Conservation (phyloP, 1,140 invertebrate genomes). For the Brachionus sp. region DNA sequence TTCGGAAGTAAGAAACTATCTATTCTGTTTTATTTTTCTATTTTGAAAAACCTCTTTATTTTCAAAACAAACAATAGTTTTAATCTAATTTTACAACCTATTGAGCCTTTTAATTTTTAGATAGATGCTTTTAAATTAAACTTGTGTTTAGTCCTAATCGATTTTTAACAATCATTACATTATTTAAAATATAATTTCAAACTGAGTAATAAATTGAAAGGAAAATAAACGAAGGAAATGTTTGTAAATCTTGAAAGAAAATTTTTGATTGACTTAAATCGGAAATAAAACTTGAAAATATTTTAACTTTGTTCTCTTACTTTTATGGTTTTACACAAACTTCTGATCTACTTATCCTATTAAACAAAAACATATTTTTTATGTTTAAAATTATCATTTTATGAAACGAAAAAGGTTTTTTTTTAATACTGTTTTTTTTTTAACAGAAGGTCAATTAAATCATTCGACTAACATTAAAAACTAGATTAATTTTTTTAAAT, state of each 20-base stretch:
- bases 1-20: background rate
- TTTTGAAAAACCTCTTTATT: background rate
- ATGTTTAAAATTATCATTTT: too few species aligned
- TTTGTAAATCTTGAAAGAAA: background rate
- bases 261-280: background rate
- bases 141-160: background rate
- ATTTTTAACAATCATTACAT: background rate
- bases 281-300: background rate
- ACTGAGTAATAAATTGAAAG: background rate
- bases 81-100: constrained; percentile 31
- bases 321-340: too few species aligned
- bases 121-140: background rate
- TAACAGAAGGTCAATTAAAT: too few species aligned
- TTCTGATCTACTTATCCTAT: too few species aligned
- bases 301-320: background rate
- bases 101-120: constrained; percentile 11
- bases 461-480: background rate
- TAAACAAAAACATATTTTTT: too few species aligned
- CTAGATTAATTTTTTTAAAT: background rate
- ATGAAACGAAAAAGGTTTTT: too few species aligned
- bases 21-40: background rate
- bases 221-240: background rate
- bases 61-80: background rate
- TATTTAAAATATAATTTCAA: background rate
- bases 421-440: too few species aligned